Evolutionary conservation across 1,140 invertebrate genomes (phyloP).

Genomic region (Sitophilus oryzae): DNA sequence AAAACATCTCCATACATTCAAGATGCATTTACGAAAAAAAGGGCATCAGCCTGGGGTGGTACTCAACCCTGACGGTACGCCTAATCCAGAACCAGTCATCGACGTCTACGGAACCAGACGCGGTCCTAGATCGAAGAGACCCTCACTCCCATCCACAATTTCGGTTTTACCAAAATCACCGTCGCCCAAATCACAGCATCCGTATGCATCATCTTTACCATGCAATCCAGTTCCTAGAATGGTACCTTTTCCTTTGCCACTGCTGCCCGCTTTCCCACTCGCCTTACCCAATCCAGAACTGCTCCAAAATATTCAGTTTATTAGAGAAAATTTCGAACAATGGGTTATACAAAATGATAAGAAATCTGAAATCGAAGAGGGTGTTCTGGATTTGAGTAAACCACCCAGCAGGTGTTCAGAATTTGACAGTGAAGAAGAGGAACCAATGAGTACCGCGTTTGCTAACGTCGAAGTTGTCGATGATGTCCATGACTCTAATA

Average conservation of each 20-base stretch:
- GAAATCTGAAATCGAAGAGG: conserved; percentile 18
- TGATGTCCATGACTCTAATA: conserved; percentile 1
- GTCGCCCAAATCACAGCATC: conserved; percentile 21
- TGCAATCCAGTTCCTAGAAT: conserved; percentile 13
- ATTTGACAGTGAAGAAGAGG: conserved; percentile 39
- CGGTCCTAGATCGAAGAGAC: conserved; percentile 68
- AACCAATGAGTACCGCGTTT: conserved; percentile 31
- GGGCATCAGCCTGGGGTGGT: conserved; percentile 79
- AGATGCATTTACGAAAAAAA: conserved; percentile 91
- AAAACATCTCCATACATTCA: conserved; percentile 97
- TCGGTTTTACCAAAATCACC: no score
- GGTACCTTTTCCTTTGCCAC: conserved; percentile 37
- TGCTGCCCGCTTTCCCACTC: conserved; percentile 36
- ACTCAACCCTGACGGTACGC: conserved; percentile 79
- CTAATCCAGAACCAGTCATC: conserved; percentile 79
- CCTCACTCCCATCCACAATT: conserved; percentile 20
- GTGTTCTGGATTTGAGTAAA: conserved; percentile 55
- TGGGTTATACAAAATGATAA: conserved; percentile 2
- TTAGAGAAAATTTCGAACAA: conserved; percentile 6
- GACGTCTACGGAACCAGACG: conserved; percentile 84
- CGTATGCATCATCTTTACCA: conserved; percentile 32
- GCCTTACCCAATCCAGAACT: conserved; percentile 41
- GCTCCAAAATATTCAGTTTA: conserved; percentile 12
- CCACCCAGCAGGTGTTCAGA: conserved; percentile 43
- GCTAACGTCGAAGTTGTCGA: conserved; percentile 30